phyloP scores from a whole-genome alignment of 2,888 invertebrate species.

The Drosophila pegasa region DNA sequence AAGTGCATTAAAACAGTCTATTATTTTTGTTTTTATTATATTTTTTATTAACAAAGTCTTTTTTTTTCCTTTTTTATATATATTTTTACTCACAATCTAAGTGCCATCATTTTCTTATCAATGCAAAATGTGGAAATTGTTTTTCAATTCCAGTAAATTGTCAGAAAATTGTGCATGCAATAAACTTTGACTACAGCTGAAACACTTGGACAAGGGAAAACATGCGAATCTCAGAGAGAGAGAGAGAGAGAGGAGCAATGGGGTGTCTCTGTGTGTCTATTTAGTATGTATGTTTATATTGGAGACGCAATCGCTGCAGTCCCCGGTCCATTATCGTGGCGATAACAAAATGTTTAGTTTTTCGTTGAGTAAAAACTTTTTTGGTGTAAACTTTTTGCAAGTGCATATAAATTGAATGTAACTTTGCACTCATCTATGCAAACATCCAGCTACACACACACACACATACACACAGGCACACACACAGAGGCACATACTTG shows the following conservation, averaged over 20 bases:
- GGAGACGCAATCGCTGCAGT: conserved; percentile 50
- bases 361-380: conserved; percentile 69
- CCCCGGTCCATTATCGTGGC: conserved; percentile 69
- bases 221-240: neutral
- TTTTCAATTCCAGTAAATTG: conserved; percentile 43
- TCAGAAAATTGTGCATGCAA: conserved; percentile 42
- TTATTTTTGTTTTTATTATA: too few species aligned
- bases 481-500: conserved; percentile 3
- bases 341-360: conserved; percentile 79
- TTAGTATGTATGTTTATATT: conserved; percentile 17
- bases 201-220: conserved; percentile 4
- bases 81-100: neutral
- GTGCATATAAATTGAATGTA: conserved; percentile 77
- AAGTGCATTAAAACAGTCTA: too few species aligned
- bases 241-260: neutral
- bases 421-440: conserved; percentile 76
- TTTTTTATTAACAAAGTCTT: too few species aligned
- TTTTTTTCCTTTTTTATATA: too few species aligned
- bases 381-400: conserved; percentile 72
- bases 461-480: conserved; percentile 7
- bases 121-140: conserved; percentile 42
- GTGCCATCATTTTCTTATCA: conserved; percentile 9
- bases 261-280: conserved; percentile 2
- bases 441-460: conserved; percentile 47
- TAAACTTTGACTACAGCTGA: conserved; percentile 55